Evolutionary conservation across 2,113 vertebrate genomes (phyloP), one percentile per base, ranked within the genome.

Genomic region (Caranx ignobilis): DNA sequence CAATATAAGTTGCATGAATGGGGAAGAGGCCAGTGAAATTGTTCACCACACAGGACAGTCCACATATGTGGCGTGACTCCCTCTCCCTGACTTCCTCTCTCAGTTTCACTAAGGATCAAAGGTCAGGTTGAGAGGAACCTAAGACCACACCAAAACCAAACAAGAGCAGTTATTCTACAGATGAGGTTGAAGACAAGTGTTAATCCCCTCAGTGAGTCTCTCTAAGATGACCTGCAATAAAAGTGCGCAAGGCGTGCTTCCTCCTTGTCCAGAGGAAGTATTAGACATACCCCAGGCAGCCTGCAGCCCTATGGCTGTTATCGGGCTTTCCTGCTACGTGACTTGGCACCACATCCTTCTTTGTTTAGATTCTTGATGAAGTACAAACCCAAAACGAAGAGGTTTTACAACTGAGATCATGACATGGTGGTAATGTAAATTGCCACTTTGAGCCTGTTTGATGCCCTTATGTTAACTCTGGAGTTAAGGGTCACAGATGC

Each of bases 251-350:
- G 62, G 11, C 57, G 4, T 12, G 59, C 77, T 89, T 91, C 86
- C 83, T 87, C 71, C 79, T 82, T 65, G 61, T 75, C 64, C 71
- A 83, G 66, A 84, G 84, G 92, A 87, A 89, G 81, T 88, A 82
- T 81, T 62, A 83, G 79, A 89, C 75, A 80, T 77, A 83, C 74
- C 67, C 55, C 35, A 59, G 70, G 68, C 87, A 72, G 75, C 72
- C 77, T 83, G 66, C 47, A 79, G 67, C 73, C 63, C 43, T 52
- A 19, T 15, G 47, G 69, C 83, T 84, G 61, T 88, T 87, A 89
- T 91, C 89, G 55, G 65, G 48, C 66, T 80, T 89, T 86, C 84
- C 90, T 91, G 86, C 84, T 90, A 88, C 75, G 81, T 92, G 90
- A 91, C 87, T 89, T 90, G 77, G 87, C 81, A 84, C 66, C 55